Evolutionary conservation across 2,888 invertebrate species (phyloP).

Genomic region (Ramazzottius varieornatus): DNA sequence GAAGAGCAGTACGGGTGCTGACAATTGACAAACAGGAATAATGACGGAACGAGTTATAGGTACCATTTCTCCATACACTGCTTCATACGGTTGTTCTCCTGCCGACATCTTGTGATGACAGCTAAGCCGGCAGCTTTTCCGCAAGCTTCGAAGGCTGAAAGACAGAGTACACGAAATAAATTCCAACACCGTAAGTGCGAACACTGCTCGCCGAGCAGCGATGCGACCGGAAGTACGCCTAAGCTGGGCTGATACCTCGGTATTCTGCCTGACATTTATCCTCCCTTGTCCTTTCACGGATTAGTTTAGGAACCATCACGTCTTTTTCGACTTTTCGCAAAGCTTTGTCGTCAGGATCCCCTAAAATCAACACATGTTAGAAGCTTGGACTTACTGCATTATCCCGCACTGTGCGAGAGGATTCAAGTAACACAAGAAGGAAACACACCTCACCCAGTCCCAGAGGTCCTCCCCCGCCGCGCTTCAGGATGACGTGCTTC

Average conservation of each 20-base stretch:
- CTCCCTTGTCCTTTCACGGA: slow-evolving; percentile 49
- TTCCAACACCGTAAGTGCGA: neutral
- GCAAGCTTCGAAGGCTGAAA: slow-evolving; percentile 33
- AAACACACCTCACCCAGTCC: no score
- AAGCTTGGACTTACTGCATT: neutral
- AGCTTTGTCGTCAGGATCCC: slow-evolving; percentile 55
- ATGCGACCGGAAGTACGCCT: no score
- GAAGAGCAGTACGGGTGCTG: no score
- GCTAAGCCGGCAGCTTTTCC: slow-evolving; percentile 38
- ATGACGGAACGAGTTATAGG: no score
- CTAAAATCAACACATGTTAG: slow-evolving; percentile 24
- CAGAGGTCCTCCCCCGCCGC: no score
- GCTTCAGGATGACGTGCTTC: no score
- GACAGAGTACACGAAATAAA: neutral
- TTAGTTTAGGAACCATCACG: slow-evolving; percentile 59
- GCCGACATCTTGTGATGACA: slow-evolving; percentile 46
- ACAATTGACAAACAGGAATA: no score
- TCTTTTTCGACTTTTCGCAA: slow-evolving; percentile 64
- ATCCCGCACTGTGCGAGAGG: no score
- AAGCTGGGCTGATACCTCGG: slow-evolving; percentile 24
- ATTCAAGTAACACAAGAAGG: no score
- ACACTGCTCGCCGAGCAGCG: no score
- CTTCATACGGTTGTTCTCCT: slow-evolving; percentile 39
- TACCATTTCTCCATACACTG: slow-evolving; percentile 43
- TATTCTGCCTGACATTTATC: slow-evolving; percentile 52